Evolutionary conservation across 1,140 invertebrate genomes (phyloP).

Genomic region (Hypsibius dujardini): DNA sequence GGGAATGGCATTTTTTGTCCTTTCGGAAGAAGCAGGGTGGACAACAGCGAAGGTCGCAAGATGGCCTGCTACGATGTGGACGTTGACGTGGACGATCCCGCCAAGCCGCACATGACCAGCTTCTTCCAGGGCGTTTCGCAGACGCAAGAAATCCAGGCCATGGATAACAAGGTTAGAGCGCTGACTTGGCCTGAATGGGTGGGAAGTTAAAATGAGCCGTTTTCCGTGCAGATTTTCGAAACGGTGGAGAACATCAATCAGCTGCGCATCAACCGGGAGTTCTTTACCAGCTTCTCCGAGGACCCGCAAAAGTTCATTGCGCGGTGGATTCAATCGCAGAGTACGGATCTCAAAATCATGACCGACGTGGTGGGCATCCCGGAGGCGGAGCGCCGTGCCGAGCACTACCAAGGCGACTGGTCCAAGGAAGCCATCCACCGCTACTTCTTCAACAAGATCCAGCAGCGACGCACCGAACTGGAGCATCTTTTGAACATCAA

Average conservation of each 20-base stretch:
- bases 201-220: conserved; percentile 36
- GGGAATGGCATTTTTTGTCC: background rate
- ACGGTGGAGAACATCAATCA: conserved; percentile 98
- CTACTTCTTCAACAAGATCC: conserved; percentile 95
- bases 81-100: conserved; percentile 91
- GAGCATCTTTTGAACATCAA: conserved; percentile 50
- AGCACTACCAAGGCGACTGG: conserved; percentile 89
- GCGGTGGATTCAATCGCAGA: conserved; percentile 96
- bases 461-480: conserved; percentile 75
- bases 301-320: conserved; percentile 97
- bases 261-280: conserved; percentile 89
- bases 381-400: conserved; percentile 79
- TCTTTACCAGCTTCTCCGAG: conserved; percentile 92
- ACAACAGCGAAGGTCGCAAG: conserved; percentile 43
- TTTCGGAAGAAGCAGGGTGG: background rate
- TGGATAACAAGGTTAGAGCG: conserved; percentile 37
- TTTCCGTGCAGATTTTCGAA: conserved; percentile 64
- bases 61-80: conserved; percentile 99
- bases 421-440: conserved; percentile 87
- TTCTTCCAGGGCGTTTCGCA: conserved; percentile 89
- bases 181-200: too few relatives aligned
- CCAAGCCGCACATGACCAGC: conserved; percentile 94
- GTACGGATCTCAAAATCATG: conserved; percentile 88
- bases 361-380: conserved; percentile 84
- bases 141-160: conserved; percentile 73